Evolutionary conservation across 2,113 vertebrate genomes (phyloP).

Genomic region (Odontesthes bonariensis): DNA sequence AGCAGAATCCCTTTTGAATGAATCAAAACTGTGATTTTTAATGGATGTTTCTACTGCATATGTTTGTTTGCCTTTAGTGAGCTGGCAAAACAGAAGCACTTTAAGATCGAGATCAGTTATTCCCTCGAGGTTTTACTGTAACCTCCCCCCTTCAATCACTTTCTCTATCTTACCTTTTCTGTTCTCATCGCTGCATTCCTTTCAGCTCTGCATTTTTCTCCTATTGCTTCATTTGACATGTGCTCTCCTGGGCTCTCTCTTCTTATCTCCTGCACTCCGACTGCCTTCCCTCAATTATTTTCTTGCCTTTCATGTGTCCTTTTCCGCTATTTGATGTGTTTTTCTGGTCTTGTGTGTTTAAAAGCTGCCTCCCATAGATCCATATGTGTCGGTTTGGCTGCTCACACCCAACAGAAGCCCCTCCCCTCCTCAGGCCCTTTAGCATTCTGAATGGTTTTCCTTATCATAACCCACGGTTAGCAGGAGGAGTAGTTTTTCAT

Average conservation of each 20-base stretch:
- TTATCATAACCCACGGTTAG: constrained; percentile 25
- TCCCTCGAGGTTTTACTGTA: constrained; percentile 33
- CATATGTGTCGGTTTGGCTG: constrained; percentile 54
- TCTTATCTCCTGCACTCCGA: constrained; percentile 60
- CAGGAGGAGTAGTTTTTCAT: constrained; percentile 27
- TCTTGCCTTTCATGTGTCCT: constrained; percentile 76
- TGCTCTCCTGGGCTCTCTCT: constrained; percentile 66
- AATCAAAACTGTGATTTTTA: background rate
- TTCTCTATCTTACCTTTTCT: constrained; percentile 36
- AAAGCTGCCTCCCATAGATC: constrained; percentile 59
- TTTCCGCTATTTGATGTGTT: constrained; percentile 63
- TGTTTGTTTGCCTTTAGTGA: constrained; percentile 26
- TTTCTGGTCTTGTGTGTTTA: constrained; percentile 5
- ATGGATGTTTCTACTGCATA: constrained; percentile 6
- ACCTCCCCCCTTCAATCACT: constrained; percentile 22
- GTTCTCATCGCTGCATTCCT: constrained; percentile 45
- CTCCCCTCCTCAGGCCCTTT: constrained; percentile 17
- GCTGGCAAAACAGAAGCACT: constrained; percentile 24
- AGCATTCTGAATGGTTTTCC: constrained; percentile 7
- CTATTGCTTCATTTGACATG: constrained; percentile 66
- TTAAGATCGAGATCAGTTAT: constrained; percentile 38
- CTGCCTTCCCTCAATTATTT: constrained; percentile 53
- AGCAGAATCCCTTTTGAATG: constrained; percentile 7
- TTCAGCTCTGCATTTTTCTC: constrained; percentile 63
- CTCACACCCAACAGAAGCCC: constrained; percentile 13